Conservation (phyloP, 1,140 invertebrate species). For the Aculops lycopersici region DNA sequence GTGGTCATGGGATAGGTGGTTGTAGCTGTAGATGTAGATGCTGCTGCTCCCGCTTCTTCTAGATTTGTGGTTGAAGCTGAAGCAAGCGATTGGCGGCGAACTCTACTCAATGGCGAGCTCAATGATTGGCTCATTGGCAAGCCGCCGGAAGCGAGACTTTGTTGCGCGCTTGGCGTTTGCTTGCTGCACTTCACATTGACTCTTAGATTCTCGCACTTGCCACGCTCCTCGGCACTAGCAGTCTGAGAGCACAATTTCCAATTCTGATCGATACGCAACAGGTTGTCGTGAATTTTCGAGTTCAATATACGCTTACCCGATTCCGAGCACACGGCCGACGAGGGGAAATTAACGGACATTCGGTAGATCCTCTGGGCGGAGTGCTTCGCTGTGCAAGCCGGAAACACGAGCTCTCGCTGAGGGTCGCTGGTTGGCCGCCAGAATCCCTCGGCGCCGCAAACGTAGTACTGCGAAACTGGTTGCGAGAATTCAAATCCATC, state of each 20-base stretch:
- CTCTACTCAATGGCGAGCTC: too few species aligned
- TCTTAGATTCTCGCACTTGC: conserved; percentile 41
- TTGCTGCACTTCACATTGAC: conserved; percentile 50
- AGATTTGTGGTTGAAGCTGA: too few species aligned
- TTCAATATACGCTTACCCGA: conserved; percentile 61
- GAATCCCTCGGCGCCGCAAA: conserved; percentile 76
- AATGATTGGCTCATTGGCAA: conserved; percentile 19
- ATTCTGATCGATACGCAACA: conserved; percentile 55
- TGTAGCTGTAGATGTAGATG: conserved; percentile 34
- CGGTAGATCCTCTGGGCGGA: conserved; percentile 57
- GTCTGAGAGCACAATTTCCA: conserved; percentile 73
- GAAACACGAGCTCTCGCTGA: conserved; percentile 53
- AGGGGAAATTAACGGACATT: conserved; percentile 66
- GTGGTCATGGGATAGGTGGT: too few species aligned
- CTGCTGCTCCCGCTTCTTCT: conserved; percentile 1
- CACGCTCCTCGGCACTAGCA: conserved; percentile 12
- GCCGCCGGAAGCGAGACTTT: too few species aligned
- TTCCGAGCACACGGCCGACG: conserved; percentile 64
- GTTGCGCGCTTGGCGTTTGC: too few species aligned
- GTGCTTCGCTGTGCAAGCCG: conserved; percentile 47
- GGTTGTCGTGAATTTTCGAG: conserved; percentile 48
- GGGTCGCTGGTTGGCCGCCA: conserved; percentile 84
- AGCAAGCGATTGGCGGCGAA: too few species aligned
- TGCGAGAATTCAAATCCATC: conserved; percentile 51
- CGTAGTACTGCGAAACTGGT: conserved; percentile 66